A percentile compares a stretch with the other conserved stretches of the same genome.
phyloP scores from a whole-genome alignment of 2,888 invertebrate species.

The Electrophaes corylata region DNA sequence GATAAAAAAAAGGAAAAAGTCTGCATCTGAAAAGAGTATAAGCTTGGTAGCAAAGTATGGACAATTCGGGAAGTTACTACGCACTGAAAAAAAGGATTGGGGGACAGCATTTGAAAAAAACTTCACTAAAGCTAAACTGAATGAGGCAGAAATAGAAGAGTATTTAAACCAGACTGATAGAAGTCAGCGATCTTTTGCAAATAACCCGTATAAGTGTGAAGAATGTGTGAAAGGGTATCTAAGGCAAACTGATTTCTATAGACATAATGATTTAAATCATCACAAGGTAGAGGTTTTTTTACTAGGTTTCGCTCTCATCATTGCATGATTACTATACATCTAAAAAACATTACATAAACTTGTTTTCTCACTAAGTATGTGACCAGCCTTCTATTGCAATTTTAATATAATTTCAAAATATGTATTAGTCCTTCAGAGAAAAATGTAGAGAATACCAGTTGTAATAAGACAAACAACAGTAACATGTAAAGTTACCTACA shows the following conservation, averaged over 20 bases:
- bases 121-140: conserved; percentile 16
- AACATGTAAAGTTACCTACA: too few species aligned
- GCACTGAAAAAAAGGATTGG: conserved; percentile 34
- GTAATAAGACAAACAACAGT: too few species aligned
- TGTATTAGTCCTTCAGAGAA: too few species aligned
- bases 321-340: too few species aligned
- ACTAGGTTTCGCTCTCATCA: too few species aligned
- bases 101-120: conserved; percentile 23
- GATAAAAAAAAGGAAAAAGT: conserved; percentile 13
- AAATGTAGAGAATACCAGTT: too few species aligned
- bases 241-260: conserved; percentile 40
- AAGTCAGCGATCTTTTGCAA: conserved; percentile 8
- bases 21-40: conserved; percentile 23
- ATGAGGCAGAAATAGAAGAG: conserved; percentile 19
- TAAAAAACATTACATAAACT: too few species aligned
- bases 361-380: too few species aligned
- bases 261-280: conserved; percentile 52
- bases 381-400: too few species aligned
- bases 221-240: conserved; percentile 37
- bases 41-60: conserved; percentile 32
- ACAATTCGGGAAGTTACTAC: conserved; percentile 19
- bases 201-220: conserved; percentile 25
- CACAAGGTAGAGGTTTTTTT: conserved; percentile 47
- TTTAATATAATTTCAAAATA: too few species aligned
- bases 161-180: conserved; percentile 22